Base-by-base conservation (phyloP, 2,797 vertebrate species). In the Poecilia wingei region DNA sequence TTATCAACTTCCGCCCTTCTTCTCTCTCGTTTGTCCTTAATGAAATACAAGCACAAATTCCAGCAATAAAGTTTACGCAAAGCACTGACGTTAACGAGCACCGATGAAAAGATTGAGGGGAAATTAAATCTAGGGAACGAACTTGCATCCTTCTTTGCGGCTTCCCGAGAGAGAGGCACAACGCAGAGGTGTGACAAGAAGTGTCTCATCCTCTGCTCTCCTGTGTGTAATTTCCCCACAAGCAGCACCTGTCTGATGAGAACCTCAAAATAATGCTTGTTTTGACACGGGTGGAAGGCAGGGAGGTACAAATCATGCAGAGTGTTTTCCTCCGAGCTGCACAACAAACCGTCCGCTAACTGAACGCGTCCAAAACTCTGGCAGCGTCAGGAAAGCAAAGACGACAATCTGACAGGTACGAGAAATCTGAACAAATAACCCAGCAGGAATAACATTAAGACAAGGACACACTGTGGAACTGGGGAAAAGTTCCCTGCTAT, bases 261-360 rank as follows among this genome's bases (percentile, higher is more conserved):
- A 84, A 92, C 91, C 90, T 91, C 92, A 82, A 91, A 85, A 84
- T 89, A 72, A 86, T 69, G 61, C 82, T 75, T 81, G 79, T 87
- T 79, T 51, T 43, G 43, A 77, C 75, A 41, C 5, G 8, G 33
- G 57, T 76, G 10, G 61, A 82, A 61, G 74, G 75, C 61, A 51
- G 51, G 61, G 81, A 73, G 53, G 82, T n/a, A 57, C 53, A 73
- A 77, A 87, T 72, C 51, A 64, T 6, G 69, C 66, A 6, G 20
- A 78, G 68, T 45, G 20, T 57, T 71, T 46, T 74, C 39, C 6
- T 47, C 64, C 49, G 59, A n/a, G 46, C 71, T 75, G 36, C 66
- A 57, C 31, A 31, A 4, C 43, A 12, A 39, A n/a, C 71, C 1
- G 8, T 31, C 39, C 47, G 10, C 28, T 8, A 25, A 10, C 64